phyloP scores from a whole-genome alignment of 2,113 vertebrate species.

The Varanus salvator region DNA sequence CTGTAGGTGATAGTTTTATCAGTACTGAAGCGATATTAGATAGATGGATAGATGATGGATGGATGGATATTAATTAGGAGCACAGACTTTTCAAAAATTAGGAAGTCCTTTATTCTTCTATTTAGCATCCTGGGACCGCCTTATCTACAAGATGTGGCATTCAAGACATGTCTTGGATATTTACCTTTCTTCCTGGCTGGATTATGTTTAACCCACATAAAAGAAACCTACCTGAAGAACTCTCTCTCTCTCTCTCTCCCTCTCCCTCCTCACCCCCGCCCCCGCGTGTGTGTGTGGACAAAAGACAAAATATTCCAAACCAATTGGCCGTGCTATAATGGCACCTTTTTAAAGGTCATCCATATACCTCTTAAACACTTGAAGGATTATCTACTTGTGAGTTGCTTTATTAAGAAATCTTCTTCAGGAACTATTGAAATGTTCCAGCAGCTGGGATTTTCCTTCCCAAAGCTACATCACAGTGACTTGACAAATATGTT shows the following conservation, averaged over 20 bases:
- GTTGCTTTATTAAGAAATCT: constrained; percentile 36
- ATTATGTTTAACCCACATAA: background rate
- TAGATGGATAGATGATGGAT: background rate
- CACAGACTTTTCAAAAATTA: background rate
- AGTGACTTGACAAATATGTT: constrained; percentile 72
- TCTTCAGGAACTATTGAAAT: constrained; percentile 28
- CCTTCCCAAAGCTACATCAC: constrained; percentile 48
- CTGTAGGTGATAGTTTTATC: background rate
- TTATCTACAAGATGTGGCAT: background rate
- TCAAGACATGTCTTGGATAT: accelerated
- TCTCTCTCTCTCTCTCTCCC: too few relatives aligned
- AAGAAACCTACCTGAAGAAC: background rate
- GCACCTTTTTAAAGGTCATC: background rate
- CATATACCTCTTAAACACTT: constrained; percentile 1
- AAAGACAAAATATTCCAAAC: constrained; percentile 14
- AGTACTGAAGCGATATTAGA: background rate
- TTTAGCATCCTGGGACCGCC: background rate
- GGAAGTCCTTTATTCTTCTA: background rate
- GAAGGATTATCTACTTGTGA: background rate
- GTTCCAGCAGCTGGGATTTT: constrained; percentile 50
- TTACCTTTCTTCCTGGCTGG: accelerated
- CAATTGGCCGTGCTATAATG: constrained; percentile 20
- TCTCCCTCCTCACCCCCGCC: too few relatives aligned
- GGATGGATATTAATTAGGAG: accelerated
- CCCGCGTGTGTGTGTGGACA: too few relatives aligned